Evolutionary conservation across 2,113 vertebrate species (phyloP).

Genomic region (Boulengeromyrus knoepffleri): DNA sequence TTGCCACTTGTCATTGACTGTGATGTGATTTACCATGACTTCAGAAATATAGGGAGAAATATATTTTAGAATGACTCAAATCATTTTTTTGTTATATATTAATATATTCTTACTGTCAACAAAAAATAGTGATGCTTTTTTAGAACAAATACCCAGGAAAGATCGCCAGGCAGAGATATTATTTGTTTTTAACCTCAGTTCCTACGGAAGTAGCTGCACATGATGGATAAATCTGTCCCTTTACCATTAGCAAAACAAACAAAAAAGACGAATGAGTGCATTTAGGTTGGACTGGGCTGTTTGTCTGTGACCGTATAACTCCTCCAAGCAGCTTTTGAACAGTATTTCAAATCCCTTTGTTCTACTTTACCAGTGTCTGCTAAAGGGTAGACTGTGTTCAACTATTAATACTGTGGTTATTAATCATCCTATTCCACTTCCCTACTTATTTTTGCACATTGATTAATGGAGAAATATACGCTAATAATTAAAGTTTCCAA

Average conservation of each 20-base stretch:
- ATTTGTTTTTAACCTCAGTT: neutral
- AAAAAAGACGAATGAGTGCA: constrained; percentile 27
- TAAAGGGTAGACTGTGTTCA: neutral
- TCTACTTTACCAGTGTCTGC: neutral
- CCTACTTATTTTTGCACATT: neutral
- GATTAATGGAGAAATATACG: neutral
- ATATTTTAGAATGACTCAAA: neutral
- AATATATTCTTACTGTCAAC: neutral
- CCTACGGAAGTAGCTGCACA: constrained; percentile 3
- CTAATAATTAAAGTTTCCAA: neutral
- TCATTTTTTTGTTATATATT: neutral
- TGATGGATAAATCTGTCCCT: constrained; percentile 24
- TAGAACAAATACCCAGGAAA: neutral
- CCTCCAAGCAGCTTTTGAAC: constrained; percentile 16
- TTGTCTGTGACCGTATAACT: constrained; percentile 21
- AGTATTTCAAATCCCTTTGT: constrained; percentile 6
- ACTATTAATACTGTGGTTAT: neutral
- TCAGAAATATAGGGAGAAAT: neutral
- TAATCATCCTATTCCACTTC: constrained; percentile 1
- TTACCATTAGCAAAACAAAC: constrained; percentile 29
- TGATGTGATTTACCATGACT: neutral
- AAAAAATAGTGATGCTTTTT: neutral
- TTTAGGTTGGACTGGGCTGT: constrained; percentile 24
- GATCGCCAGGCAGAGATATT: neutral
- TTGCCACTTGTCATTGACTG: neutral